These are phyloP conservation scores for Ascidia mentula DNA, from an alignment of 23 tunicate species.

Conservation along the genomic window DNA sequence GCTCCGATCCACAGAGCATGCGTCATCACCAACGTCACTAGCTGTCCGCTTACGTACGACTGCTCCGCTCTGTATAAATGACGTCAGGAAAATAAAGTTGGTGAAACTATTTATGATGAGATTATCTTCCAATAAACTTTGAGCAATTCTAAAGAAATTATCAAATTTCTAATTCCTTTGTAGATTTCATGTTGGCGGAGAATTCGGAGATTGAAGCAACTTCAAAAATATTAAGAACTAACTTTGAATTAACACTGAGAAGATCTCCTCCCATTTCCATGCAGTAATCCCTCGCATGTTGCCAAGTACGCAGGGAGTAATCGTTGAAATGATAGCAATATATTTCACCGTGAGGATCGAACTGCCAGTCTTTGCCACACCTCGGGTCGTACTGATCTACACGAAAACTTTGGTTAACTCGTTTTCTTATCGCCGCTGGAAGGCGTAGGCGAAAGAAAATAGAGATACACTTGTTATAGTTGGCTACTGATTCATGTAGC, in stretches of 20 bases:
- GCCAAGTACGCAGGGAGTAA: constrained; percentile 52
- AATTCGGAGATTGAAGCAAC: no score
- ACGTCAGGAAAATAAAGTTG: no score
- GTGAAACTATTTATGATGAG: no score
- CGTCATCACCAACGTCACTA: constrained; percentile 35
- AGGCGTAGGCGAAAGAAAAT: no score
- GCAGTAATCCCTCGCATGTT: constrained; percentile 71
- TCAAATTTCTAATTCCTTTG: no score
- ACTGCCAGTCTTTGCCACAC: constrained; percentile 85
- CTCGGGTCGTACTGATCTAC: constrained; percentile 78
- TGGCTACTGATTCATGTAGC: no score
- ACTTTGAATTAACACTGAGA: constrained; percentile 88
- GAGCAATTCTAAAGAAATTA: no score
- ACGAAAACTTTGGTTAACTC: background rate
- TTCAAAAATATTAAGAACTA: no score
- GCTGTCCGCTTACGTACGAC: constrained; percentile 68
- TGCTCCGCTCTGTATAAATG: constrained; percentile 60
- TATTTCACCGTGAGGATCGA: constrained; percentile 70
- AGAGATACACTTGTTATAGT: no score
- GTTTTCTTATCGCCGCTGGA: no score
- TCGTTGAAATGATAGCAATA: constrained; percentile 92
- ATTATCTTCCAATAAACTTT: no score
- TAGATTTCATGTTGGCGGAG: no score
- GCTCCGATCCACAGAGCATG: constrained; percentile 90
- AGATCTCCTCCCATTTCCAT: constrained; percentile 57